Base-by-base conservation (phyloP, 2,113 vertebrate genomes). In the Taxidea taxus region DNA sequence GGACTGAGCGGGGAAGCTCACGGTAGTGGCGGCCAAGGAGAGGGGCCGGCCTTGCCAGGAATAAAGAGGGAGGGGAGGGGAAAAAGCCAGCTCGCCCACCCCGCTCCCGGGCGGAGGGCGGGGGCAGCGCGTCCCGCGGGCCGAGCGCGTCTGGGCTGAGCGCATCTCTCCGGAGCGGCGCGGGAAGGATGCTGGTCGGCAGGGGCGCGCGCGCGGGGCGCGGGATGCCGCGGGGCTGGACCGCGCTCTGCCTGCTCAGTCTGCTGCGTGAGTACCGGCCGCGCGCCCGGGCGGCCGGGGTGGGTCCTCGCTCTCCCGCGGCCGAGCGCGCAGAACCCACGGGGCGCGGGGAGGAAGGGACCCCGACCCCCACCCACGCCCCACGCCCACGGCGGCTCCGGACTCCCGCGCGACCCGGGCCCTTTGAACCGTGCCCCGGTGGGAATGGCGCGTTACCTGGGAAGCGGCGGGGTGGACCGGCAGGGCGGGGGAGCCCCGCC, bases 221-320 rank as follows among this genome's bases (percentile, higher is more conserved):
- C 93, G 39, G 97, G 97, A 89, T 95, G 97, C 98, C 97, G 95
- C 92, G 98, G 85, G 92, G 98, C 91, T 98, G 98, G 97, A 34
- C 98, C 0, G 49, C 93, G 0, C 54, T 98, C 66, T 98, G 97
- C 27, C 11, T 97, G n/a, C 39, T 97, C 93, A 97, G 96, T 97
- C 7, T 99, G 95, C 77, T 97, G 2, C 97, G 99, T 99, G 98
- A 99, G 99, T 99, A 95, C 0, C 4, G 66, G 49, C 58, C 60
- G 72, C 84, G 60, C 70, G 72, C 78, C 68, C 1, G 9, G 15
- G 47, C 54, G 1, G 1, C 42, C 58, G 7, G 37, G 64, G 51
- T 13, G 72, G 90, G 75, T 60, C 21, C 72, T n/a, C 29, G 81
- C 89, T 70, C 7, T 29, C n/a, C 29, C 3, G 4, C 72, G 49